phyloP scores from a whole-genome alignment of 2,888 invertebrate genomes.

The Agrotis ipsilon region DNA sequence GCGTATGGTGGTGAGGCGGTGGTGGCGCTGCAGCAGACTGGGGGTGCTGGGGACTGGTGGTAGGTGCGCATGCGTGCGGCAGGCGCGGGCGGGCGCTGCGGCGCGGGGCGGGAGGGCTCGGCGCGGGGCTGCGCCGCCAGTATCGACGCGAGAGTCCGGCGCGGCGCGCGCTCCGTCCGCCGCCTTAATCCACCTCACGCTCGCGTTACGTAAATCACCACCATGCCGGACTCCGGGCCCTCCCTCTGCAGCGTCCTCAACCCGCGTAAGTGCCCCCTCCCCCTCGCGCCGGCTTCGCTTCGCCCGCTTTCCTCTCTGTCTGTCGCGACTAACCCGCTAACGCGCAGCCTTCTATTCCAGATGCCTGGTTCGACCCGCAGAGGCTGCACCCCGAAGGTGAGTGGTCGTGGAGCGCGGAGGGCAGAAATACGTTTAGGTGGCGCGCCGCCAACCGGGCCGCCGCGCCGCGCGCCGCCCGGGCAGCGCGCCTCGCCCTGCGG shows the following conservation, averaged over 20 bases:
- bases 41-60: constrained; percentile 53
- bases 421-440: constrained; percentile 80
- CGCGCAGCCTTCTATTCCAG: constrained; percentile 93
- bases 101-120: constrained; percentile 69
- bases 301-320: constrained; percentile 79
- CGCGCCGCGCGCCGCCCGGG: constrained; percentile 68
- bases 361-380: constrained; percentile 98
- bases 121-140: constrained; percentile 84
- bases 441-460: constrained; percentile 76
- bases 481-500: constrained; percentile 69
- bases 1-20: constrained; percentile 42
- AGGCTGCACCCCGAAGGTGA: constrained; percentile 98
- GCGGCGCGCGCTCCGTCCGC: constrained; percentile 88
- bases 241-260: constrained; percentile 89
- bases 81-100: constrained; percentile 63
- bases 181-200: constrained; percentile 75
- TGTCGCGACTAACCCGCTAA: constrained; percentile 91
- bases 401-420: constrained; percentile 80
- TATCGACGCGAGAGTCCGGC: constrained; percentile 91
- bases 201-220: constrained; percentile 88
- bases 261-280: constrained; percentile 85
- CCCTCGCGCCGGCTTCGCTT: constrained; percentile 76
- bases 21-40: constrained; percentile 51
- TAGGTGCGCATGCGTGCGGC: constrained; percentile 60
- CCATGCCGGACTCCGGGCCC: constrained; percentile 87